Base-by-base conservation (phyloP, 2,113 vertebrate species). In the Chroicocephalus ridibundus region DNA sequence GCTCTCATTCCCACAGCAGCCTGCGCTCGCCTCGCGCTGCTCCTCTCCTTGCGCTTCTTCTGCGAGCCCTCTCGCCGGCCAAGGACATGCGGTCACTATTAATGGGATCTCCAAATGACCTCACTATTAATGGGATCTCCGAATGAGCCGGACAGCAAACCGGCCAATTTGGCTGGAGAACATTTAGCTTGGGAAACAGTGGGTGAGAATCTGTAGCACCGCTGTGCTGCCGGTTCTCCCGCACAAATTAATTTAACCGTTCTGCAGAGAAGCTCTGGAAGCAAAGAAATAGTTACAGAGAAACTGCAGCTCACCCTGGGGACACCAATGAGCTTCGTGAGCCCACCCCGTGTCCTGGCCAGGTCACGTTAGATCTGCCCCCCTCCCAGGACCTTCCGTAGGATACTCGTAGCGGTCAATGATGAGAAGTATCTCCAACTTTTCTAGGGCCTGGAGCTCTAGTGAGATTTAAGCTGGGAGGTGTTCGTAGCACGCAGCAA, bases 351-450 rank as follows among this genome's bases (percentile, higher is more conserved):
- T 4, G 44, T 26, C 76, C 88, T 49, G 52, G 46, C 40, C 4
- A 6, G 20, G 42, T 46, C 1, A 0, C 5, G 1, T 46, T 71
- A 62, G 58, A 58, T 34, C 71, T 0, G 2, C 5, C 57, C 8
- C 77, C 15, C 51, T 60, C 0, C 46, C 46, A 46, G 0, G 21
- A 80, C 34, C 10, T 34, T 70, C 70, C 34, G 6, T 2, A 22
- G 55, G 29, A 66, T 75, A 51, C 60, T 46, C 1, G 3, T 5
- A 17, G 46, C 1, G 3, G 68, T 32, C 54, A 47, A 15, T 5
- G 42, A 26, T 34, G 47, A 82, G 76, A 83, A 88, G 55, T 11
- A 68, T 7, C 79, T 78, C 76, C 42, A 34, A 64, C 14, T 88
- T 94, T 60, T 46, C 72, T 24, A 20, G 13, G 79, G 29, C 51